Base-by-base conservation (phyloP, 2,888 invertebrate species). In the Dasysyrphus tricinctus region DNA sequence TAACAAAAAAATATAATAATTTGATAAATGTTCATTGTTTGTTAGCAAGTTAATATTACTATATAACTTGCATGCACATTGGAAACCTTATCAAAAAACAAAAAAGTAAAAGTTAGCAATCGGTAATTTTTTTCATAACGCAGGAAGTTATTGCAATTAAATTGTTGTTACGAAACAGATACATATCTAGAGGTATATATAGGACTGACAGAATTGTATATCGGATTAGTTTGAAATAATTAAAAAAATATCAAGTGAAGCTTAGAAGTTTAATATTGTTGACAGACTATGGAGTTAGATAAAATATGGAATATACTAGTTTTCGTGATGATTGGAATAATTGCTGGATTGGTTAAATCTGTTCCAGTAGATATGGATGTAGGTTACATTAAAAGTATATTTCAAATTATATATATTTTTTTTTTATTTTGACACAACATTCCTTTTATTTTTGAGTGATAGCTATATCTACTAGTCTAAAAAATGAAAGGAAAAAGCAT, bases 321-420 rank as follows among this genome's bases (percentile, higher is more conserved):
- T 6, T 6, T 63, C 29, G 11, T 84, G 34, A 32, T 67, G 0
- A 11, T 80, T 16, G 84, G 49, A 67, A 34, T 80, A 34, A 39
- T 75, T 2, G 47, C 32, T 24, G 51, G 42, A 9, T 65, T 74
- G 11, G 47, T 49, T 9, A 44, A 44, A 7, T 65, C 72, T 8
- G 5, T 59, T 11, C 82, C 82, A 3, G 19, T 54, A 9, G 78
- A 73, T 44, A 11, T 54, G 11, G 59, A 77, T 4, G 81, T 82
- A 56, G 37, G 72, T 32, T 37, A 19, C 34, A 24, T 14, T 37
- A 12, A 1, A 32, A 24, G n/a, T n/a, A 42, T 12, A 32, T 11
- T 5, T 24, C 24, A 14, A 57, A 42, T 7, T 5, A 7, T 3
- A 19, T 49, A 11, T 11, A 51, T 4, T 12, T 2, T 44, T 19